These are phyloP conservation scores for Cheirogaleus major DNA, from an alignment of 2,797 vertebrate genomes.

Conservation along the genomic window DNA sequence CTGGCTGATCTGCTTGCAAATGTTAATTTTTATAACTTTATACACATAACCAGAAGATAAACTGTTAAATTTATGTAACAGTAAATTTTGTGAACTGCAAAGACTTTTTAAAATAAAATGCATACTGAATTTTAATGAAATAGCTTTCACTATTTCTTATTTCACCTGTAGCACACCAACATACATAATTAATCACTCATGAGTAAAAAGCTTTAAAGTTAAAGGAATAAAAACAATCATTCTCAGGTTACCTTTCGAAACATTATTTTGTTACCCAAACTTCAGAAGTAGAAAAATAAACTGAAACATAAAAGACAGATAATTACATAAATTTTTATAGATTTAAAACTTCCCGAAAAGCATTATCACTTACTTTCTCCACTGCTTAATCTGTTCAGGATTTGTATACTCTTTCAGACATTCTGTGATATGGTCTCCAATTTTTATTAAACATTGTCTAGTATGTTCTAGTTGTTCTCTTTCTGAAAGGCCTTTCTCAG, in stretches of 20 bases:
- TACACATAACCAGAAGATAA: background rate
- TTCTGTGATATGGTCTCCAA: slow-evolving; percentile 98
- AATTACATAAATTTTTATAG: background rate
- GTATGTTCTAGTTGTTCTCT: slow-evolving; percentile 98
- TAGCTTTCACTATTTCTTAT: background rate
- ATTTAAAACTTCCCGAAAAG: background rate
- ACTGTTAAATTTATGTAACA: background rate
- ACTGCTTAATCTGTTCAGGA: slow-evolving; percentile 97
- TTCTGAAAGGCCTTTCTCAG: slow-evolving; percentile 98
- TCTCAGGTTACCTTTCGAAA: slow-evolving; percentile 18
- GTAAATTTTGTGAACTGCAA: background rate
- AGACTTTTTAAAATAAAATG: slow-evolving; percentile 11
- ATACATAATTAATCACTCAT: slow-evolving; percentile 1
- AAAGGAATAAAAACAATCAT: background rate
- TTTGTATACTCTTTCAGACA: slow-evolving; percentile 98
- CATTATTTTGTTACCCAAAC: background rate
- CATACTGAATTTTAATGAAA: slow-evolving; percentile 38
- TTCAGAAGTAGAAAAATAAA: slow-evolving; percentile 33
- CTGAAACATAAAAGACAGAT: background rate
- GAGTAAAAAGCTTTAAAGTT: slow-evolving; percentile 28
- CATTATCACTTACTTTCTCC: slow-evolving; percentile 93
- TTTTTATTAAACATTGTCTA: slow-evolving; percentile 97
- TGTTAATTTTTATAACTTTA: background rate
- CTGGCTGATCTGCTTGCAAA: background rate
- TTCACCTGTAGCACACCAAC: background rate